A percentile compares a stretch with the other conserved stretches of the same genome.
Conservation (phyloP, 2,113 vertebrate species). For the Colossoma macropomum region DNA sequence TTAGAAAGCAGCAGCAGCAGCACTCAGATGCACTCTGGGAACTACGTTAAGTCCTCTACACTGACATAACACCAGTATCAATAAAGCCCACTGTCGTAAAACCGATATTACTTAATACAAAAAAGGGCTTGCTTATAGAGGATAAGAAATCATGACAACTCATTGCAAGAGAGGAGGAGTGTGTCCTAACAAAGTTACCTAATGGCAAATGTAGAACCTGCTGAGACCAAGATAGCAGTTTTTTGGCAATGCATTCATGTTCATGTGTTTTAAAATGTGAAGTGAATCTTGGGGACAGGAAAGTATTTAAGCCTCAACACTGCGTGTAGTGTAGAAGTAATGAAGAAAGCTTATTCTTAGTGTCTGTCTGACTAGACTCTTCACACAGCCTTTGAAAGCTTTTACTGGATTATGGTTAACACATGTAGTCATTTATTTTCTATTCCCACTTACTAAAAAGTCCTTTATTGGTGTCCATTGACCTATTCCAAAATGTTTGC, state of each 20-base stretch:
- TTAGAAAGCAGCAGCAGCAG: slow-evolving; percentile 24
- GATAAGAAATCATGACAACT: not conserved
- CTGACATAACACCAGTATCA: slow-evolving; percentile 31
- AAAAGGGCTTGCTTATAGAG: slow-evolving; percentile 6
- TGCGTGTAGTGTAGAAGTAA: not conserved
- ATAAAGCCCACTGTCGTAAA: slow-evolving; percentile 22
- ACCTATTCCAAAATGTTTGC: slow-evolving; percentile 69
- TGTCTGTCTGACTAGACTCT: slow-evolving; percentile 46
- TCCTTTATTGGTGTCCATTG: slow-evolving; percentile 65
- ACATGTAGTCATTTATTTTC: slow-evolving; percentile 73
- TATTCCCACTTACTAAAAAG: slow-evolving; percentile 61
- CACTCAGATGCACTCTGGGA: slow-evolving; percentile 13
- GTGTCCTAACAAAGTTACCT: too few species aligned
- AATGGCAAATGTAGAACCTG: too few species aligned
- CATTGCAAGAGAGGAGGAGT: too few species aligned
- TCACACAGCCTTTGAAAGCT: slow-evolving; percentile 55
- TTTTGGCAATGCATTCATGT: too few species aligned
- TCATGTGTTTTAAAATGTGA: too few species aligned
- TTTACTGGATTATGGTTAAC: slow-evolving; percentile 64
- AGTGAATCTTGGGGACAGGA: too few species aligned
- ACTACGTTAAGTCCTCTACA: slow-evolving; percentile 15
- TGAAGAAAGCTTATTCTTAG: slow-evolving; percentile 35
- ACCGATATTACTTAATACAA: slow-evolving; percentile 4
- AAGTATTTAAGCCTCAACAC: not conserved
- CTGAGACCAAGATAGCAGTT: too few species aligned